Base-by-base conservation (phyloP, 2,797 vertebrate species). In the Atherinosoma microstoma region DNA sequence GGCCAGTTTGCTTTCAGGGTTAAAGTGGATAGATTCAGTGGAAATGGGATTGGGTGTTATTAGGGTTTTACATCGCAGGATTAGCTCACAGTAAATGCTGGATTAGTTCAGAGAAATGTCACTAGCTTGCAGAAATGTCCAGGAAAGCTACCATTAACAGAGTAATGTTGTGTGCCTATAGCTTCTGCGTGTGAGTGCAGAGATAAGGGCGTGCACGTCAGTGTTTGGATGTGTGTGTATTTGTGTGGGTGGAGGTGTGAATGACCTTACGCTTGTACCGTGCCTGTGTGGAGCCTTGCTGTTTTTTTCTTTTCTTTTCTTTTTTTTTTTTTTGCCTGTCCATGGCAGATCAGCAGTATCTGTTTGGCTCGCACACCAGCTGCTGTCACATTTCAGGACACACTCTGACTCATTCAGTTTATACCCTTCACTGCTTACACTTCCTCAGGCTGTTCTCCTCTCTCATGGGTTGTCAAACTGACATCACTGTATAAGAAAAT, bases 71-170 rank as follows among this genome's bases (percentile, higher is more conserved):
- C 68, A 76, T 86, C 70, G 80, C 68, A 64, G 66, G 86, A 86
- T 91, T 91, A 88, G 63, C 80, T 71, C 57, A 67, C 61, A 69
- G 57, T 79, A 81, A 87, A 89, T 73, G 67, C 64, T 51, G 90
- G 84, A 89, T 93, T 87, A 90, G 78, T 36, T 47, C 38, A 22
- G 68, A 71, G 24, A 62, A 74, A 68, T 67, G 64, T 61, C 35
- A 58, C 51, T 29, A 58, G 78, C 65, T 82, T 73, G 67, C 63
- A 88, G 61, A 82, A 40, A 73, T 79, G 73, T 80, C 57, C 65
- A 76, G 73, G 47, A 83, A 75, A 62, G 40, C 36, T 72, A 67
- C 70, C 38, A 74, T 79, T 76, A 58, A 35, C 61, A 76, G 61
- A 32, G 12, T 24, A 35, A 27, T 6, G 40, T 16, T 70, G n/a